These are phyloP conservation scores for Phlogophora meticulosa DNA, from an alignment of 2,888 invertebrate genomes.

Conservation along the genomic window DNA sequence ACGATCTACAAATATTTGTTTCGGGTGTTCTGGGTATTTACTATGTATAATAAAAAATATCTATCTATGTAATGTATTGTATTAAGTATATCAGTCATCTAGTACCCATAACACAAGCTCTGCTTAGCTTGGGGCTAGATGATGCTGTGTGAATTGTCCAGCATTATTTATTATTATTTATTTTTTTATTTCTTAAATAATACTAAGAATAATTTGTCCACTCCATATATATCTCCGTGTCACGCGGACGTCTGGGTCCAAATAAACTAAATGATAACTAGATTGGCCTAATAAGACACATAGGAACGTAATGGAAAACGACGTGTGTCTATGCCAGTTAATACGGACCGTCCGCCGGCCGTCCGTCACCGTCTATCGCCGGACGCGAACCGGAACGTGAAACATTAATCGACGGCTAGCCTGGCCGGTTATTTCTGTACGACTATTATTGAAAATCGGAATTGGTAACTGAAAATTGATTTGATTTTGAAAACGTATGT, in stretches of 20 bases:
- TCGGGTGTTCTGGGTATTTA: too few relatives aligned
- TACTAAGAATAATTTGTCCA: background rate
- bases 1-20: too few relatives aligned
- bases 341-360: conserved; percentile 75
- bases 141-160: too few relatives aligned
- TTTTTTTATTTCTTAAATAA: too few relatives aligned
- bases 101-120: too few relatives aligned
- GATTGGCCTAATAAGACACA: conserved; percentile 50
- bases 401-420: conserved; percentile 61
- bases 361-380: conserved; percentile 60
- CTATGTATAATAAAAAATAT: too few relatives aligned
- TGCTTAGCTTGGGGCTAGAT: too few relatives aligned
- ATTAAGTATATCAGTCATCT: too few relatives aligned
- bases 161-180: too few relatives aligned
- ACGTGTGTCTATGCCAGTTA: conserved; percentile 60
- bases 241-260: conserved; percentile 22
- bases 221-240: too few relatives aligned
- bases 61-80: too few relatives aligned
- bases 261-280: conserved; percentile 51
- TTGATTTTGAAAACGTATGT: conserved; percentile 14
- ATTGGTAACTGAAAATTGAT: conserved; percentile 43
- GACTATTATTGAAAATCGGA: conserved; percentile 55
- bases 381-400: conserved; percentile 62
- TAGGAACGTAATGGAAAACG: conserved; percentile 66
- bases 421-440: conserved; percentile 53